Percentiles rank a stretch among this genome's conserved stretches.
Conservation (phyloP, 1,140 invertebrate genomes). For the Drosophila bipectinata region DNA sequence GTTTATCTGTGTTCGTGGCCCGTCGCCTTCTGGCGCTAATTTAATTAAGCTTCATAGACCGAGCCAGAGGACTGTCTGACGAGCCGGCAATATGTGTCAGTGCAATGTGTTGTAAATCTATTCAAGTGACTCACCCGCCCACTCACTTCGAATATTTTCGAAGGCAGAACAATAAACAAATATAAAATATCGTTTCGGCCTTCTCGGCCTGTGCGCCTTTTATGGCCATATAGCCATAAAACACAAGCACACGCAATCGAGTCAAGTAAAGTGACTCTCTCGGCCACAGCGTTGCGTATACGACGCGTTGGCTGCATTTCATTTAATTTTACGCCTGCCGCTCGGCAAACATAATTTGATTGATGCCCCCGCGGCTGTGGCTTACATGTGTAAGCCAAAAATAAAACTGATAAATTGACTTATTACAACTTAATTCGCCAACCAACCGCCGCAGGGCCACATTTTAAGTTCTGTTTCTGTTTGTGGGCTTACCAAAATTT, state of each 20-base stretch:
- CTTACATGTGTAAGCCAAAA: conserved; percentile 62
- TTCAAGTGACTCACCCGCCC: conserved; percentile 39
- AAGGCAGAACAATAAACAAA: conserved; percentile 33
- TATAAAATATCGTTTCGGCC: conserved; percentile 48
- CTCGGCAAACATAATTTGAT: conserved; percentile 39
- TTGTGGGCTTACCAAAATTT: conserved; percentile 15
- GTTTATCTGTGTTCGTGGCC: conserved; percentile 54
- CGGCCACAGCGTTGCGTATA: conserved; percentile 49
- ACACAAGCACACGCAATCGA: conserved; percentile 27
- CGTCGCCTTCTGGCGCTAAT: conserved; percentile 70
- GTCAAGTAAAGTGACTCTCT: conserved; percentile 5
- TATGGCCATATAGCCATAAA: conserved; percentile 53
- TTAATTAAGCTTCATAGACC: conserved; percentile 74
- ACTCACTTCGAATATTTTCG: too few relatives aligned
- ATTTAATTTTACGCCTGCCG: conserved; percentile 43
- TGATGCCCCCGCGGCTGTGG: conserved; percentile 26
- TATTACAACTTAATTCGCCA: conserved; percentile 60
- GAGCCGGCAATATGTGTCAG: conserved; percentile 65
- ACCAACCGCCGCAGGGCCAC: not conserved
- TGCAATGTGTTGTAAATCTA: conserved; percentile 71
- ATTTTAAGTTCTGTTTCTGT: conserved; percentile 37
- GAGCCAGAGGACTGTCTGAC: conserved; percentile 30
- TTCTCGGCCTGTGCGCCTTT: conserved; percentile 33
- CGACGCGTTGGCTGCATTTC: conserved; percentile 55
- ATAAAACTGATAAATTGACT: conserved; percentile 70